These are phyloP conservation scores for Pycnomerus fuliginosus DNA, from an alignment of 2,888 invertebrate genomes.

Conservation along the genomic window DNA sequence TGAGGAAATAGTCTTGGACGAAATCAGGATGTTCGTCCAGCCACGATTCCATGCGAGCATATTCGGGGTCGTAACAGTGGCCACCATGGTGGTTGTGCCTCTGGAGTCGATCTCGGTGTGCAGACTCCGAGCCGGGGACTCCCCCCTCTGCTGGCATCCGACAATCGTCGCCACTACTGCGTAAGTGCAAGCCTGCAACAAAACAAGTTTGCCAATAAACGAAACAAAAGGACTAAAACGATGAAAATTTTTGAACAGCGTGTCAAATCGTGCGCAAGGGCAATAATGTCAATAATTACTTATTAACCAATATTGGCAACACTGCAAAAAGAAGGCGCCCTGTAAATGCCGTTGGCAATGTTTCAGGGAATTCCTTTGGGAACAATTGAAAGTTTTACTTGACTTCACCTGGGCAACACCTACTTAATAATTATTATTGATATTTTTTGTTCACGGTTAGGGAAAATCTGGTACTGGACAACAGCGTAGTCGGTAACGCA, in stretches of 20 bases:
- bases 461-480: no score
- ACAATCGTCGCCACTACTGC: constrained; percentile 82
- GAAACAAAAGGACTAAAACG: constrained; percentile 27
- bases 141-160: constrained; percentile 68
- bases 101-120: constrained; percentile 53
- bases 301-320: no score
- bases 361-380: no score
- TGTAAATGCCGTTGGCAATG: no score
- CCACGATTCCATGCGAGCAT: constrained; percentile 91
- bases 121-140: constrained; percentile 61
- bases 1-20: constrained; percentile 91
- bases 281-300: no score
- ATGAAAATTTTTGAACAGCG: not conserved
- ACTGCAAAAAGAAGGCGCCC: no score
- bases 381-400: no score
- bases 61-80: constrained; percentile 76
- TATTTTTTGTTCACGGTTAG: no score
- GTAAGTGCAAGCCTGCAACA: constrained; percentile 77
- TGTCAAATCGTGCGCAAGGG: not conserved
- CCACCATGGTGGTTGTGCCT: constrained; percentile 40
- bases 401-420: no score
- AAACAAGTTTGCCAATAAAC: no score
- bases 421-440: no score
- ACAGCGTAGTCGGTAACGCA: no score
- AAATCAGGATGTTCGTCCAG: constrained; percentile 96